Percentiles rank a stretch among this genome's conserved stretches.
These are phyloP conservation scores for Neoniphon sammara DNA, from an alignment of 2,797 vertebrate species.

Conservation along the genomic window DNA sequence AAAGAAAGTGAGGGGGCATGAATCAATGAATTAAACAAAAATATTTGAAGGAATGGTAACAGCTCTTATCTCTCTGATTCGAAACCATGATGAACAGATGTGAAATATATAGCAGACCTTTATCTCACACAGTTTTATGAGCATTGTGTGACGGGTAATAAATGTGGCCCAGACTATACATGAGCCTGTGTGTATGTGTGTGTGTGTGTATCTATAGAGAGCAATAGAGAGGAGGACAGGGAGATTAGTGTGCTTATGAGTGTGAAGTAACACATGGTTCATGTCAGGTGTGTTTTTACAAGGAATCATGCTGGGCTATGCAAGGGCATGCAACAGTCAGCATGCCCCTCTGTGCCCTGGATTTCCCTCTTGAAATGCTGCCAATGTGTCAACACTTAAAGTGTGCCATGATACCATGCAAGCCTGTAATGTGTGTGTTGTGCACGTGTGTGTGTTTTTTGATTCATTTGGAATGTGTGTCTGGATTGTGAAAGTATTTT, in stretches of 20 bases:
- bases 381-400: conserved; percentile 58
- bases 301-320: conserved; percentile 5
- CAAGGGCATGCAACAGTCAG: conserved; percentile 42
- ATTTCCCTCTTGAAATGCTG: conserved; percentile 73
- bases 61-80: neutral
- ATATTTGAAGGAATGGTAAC: neutral
- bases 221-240: neutral
- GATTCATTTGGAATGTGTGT: conserved; percentile 12
- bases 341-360: conserved; percentile 51
- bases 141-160: neutral
- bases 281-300: conserved; percentile 50
- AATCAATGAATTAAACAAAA: conserved; percentile 3
- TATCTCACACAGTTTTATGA: neutral
- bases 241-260: neutral
- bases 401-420: conserved; percentile 38
- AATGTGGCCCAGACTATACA: neutral
- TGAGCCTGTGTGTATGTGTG: conserved; percentile 8
- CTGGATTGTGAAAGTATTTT: neutral
- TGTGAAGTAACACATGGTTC: conserved; percentile 47
- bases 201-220: neutral
- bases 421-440: conserved; percentile 11
- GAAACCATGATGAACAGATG: neutral
- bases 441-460: conserved; percentile 15
- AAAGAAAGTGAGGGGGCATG: neutral
- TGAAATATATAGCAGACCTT: neutral